Base-by-base conservation (phyloP, 2,888 invertebrate genomes). In the Horisme vitalbata region DNA sequence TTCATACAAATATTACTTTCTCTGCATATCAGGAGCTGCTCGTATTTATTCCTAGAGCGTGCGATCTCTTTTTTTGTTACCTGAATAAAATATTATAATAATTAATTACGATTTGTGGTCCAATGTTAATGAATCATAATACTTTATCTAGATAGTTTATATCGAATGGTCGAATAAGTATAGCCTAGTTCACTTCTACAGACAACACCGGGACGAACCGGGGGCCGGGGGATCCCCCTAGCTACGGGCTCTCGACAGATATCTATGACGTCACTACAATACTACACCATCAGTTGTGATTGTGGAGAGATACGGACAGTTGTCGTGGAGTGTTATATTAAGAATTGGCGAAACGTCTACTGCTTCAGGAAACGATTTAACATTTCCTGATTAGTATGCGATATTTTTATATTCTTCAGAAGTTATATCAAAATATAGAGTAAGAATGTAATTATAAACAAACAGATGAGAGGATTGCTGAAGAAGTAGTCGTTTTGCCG, bases 41-140 rank as follows among this genome's bases (percentile, higher is more conserved):
- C 62, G 55, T 61, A 52, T 65, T 59, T 58, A 59, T 62, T 52
- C 48, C 53, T 53, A 58, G 62, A 55, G 71, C 74, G 79, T 79
- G 82, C 67, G 81, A 67, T 74, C 83, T 75, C 59, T 65, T 55
- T 86, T 85, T 88, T 88, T 88, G 90, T 90, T 90, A 90, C 90
- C 90, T 90, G 90, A 90, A 82, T 88, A 83, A n/a, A 79, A 83
- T 86, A 86, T 80, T 84, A 84, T 79, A 76, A 80, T 85, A 82
- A 85, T 82, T 83, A 84, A 84, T 84, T 86, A 88, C 83, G 72
- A 88, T 85, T 75, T 83, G 90, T 86, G 90, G 90, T 90, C 90
- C 90, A 90, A 90, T 90, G 83, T 87, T 88, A 79, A 83, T 79
- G 83, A 85, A 86, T 83, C 87, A 85, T 83, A 77, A 85, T 84